Conservation (phyloP, 2,113 vertebrate species). For the Oostethus manadensis region DNA sequence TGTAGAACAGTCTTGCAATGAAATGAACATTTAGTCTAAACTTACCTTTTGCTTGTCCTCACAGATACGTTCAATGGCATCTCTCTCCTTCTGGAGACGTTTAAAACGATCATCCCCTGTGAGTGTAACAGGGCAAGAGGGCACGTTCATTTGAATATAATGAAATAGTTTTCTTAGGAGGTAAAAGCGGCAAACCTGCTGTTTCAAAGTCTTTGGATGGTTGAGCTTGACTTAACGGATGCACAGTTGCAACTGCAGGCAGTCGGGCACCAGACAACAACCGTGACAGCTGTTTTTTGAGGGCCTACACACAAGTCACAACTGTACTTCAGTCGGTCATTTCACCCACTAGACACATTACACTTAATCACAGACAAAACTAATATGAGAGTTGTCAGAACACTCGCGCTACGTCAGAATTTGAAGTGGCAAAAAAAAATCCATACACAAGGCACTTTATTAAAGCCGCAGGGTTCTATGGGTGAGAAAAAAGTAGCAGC, state of each 20-base stretch:
- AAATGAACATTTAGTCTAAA: too few species aligned
- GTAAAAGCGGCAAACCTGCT: constrained; percentile 10
- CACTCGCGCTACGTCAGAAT: too few species aligned
- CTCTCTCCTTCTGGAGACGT: constrained; percentile 61
- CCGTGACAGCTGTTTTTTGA: constrained; percentile 54
- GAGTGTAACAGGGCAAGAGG: background rate
- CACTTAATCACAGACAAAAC: background rate
- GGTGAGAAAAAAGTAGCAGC: too few species aligned
- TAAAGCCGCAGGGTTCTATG: too few species aligned
- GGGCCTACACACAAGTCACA: constrained; percentile 34
- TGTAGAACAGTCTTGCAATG: too few species aligned
- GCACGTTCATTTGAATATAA: too few species aligned
- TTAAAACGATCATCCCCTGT: constrained; percentile 38
- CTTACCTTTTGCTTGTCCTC: constrained; percentile 80
- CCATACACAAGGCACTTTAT: too few species aligned
- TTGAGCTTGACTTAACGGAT: constrained; percentile 42
- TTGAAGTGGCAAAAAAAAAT: too few species aligned
- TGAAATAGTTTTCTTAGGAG: too few species aligned
- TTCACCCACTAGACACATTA: background rate
- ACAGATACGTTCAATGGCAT: constrained; percentile 67
- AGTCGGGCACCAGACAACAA: background rate
- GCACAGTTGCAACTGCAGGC: background rate
- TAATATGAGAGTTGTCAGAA: too few species aligned
- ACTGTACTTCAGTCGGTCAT: too few species aligned
- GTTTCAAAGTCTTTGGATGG: constrained; percentile 5